Conservation (phyloP, 2,888 invertebrate genomes). For the Caenorhabditis zanzibari region DNA sequence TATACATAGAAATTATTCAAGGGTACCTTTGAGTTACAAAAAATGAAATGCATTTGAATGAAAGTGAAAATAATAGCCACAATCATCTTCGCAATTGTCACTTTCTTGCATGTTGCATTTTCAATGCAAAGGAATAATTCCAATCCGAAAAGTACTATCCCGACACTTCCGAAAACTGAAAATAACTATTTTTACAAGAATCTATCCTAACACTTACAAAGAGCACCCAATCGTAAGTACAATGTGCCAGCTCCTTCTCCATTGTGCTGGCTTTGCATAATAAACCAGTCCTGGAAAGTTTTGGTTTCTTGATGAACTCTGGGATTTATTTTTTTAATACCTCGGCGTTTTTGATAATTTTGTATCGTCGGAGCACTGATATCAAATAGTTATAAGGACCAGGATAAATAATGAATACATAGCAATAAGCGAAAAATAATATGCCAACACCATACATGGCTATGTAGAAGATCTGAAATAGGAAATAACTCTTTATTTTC, state of each 20-base stretch:
- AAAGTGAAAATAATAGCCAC: conserved; percentile 82
- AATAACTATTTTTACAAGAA: conserved; percentile 19
- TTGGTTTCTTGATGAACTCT: conserved; percentile 27
- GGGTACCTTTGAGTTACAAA: conserved; percentile 82
- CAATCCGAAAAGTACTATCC: conserved; percentile 81
- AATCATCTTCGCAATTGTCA: conserved; percentile 79
- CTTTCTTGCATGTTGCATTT: conserved; percentile 70
- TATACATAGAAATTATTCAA: background rate
- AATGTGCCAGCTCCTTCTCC: conserved; percentile 81
- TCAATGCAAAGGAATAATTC: conserved; percentile 81
- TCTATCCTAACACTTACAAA: conserved; percentile 71
- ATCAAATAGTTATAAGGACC: conserved; percentile 71
- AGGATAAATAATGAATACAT: conserved; percentile 81
- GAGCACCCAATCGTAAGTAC: conserved; percentile 80
- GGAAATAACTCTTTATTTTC: too few relatives aligned
- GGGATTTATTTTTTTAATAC: conserved; percentile 18
- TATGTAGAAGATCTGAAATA: conserved; percentile 79
- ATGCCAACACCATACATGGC: conserved; percentile 81
- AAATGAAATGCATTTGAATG: conserved; percentile 83
- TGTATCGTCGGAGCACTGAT: conserved; percentile 41
- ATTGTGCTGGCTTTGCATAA: conserved; percentile 73
- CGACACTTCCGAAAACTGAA: conserved; percentile 82
- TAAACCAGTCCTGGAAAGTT: conserved; percentile 69
- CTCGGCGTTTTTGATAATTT: conserved; percentile 58
- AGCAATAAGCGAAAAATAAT: conserved; percentile 80